Conservation (phyloP, 1,140 invertebrate genomes). For the Liolophura sinensis region DNA sequence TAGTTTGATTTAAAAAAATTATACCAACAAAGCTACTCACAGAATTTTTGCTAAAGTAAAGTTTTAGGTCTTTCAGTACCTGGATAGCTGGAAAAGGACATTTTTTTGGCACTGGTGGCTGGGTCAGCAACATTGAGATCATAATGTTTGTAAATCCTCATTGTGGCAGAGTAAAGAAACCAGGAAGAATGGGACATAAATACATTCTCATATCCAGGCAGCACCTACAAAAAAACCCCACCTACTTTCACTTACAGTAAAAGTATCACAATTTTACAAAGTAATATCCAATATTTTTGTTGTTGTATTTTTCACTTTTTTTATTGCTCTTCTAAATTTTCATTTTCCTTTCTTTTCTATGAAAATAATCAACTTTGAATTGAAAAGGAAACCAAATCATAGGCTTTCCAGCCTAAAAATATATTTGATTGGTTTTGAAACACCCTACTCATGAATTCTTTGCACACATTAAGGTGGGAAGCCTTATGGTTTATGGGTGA, state of each 20-base stretch:
- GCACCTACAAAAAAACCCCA: slow-evolving; percentile 35
- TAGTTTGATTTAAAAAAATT: too few species aligned
- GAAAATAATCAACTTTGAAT: neutral
- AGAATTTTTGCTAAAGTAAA: too few species aligned
- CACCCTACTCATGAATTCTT: too few species aligned
- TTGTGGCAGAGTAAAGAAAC: slow-evolving; percentile 52
- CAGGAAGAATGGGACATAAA: slow-evolving; percentile 57
- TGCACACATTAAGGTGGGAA: too few species aligned
- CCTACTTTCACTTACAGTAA: neutral
- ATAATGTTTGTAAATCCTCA: slow-evolving; percentile 57
- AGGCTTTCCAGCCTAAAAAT: too few species aligned
- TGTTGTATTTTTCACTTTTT: too few species aligned
- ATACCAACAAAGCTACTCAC: too few species aligned
- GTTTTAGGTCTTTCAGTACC: slow-evolving; percentile 26
- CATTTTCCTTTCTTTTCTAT: too few species aligned
- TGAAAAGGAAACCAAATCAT: too few species aligned
- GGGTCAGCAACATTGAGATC: slow-evolving; percentile 50
- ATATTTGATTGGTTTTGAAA: neutral
- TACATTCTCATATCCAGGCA: slow-evolving; percentile 49
- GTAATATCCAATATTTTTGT: too few species aligned
- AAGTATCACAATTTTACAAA: neutral
- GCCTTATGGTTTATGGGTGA: too few species aligned
- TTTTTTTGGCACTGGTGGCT: slow-evolving; percentile 29
- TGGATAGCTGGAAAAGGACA: slow-evolving; percentile 56
- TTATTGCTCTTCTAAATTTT: too few species aligned